A percentile compares a stretch with the other conserved stretches of the same genome.
phyloP scores from a whole-genome alignment of 2,888 invertebrate species.

The Polia nebulosa region DNA sequence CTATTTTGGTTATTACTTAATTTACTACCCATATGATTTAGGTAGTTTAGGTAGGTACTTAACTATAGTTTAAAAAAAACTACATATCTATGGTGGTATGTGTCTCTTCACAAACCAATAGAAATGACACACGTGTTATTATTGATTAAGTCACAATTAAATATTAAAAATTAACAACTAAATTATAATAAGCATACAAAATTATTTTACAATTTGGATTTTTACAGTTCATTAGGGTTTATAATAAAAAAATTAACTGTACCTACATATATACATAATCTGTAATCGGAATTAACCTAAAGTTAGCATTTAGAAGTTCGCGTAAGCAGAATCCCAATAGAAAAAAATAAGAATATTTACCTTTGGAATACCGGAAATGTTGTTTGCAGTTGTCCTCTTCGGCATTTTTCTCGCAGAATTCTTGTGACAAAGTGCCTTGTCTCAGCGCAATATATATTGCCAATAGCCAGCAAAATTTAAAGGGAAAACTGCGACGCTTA shows the following conservation, averaged over 20 bases:
- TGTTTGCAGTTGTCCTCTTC: slow-evolving; percentile 70
- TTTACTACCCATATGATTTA: no score
- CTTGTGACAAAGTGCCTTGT: slow-evolving; percentile 72
- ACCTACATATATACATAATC: not conserved
- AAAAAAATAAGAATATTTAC: slow-evolving; percentile 58
- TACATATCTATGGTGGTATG: no score
- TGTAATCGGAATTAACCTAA: slow-evolving; percentile 1
- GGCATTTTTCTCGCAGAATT: slow-evolving; percentile 75
- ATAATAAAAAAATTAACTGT: not conserved
- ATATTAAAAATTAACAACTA: not conserved
- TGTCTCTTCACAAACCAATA: no score
- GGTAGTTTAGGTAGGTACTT: no score
- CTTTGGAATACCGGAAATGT: slow-evolving; percentile 71
- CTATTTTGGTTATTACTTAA: no score
- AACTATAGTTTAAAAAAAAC: no score
- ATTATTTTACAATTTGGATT: no score
- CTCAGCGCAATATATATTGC: slow-evolving; percentile 73
- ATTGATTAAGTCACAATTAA: no score
- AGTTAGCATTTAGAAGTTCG: slow-evolving; percentile 15
- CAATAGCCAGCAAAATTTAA: slow-evolving; percentile 78
- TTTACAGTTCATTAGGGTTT: not conserved
- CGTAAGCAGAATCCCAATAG: not conserved
- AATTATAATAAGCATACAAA: not conserved
- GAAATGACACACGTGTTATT: no score
- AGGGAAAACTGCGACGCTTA: slow-evolving; percentile 73